These are phyloP conservation scores for Creontiades dilutus DNA, from an alignment of 2,888 invertebrate species.

Conservation along the genomic window DNA sequence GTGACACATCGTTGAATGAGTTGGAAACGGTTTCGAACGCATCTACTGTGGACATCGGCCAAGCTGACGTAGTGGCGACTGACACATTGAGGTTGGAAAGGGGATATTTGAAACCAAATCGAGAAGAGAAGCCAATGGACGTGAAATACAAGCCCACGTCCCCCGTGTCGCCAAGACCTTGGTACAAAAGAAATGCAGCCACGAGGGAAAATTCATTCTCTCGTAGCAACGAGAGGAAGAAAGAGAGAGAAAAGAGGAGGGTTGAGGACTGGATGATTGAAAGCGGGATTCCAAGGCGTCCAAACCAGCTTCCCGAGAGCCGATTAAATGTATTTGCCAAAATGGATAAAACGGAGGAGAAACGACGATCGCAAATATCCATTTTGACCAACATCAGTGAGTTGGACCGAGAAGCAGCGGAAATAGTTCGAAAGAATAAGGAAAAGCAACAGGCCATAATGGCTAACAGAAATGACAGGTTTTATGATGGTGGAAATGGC, in stretches of 20 bases:
- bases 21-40: slow-evolving; percentile 71
- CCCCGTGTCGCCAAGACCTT: slow-evolving; percentile 82
- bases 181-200: slow-evolving; percentile 82
- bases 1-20: slow-evolving; percentile 66
- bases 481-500: slow-evolving; percentile 75
- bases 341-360: slow-evolving; percentile 78
- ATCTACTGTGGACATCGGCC: slow-evolving; percentile 73
- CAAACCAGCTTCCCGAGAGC: slow-evolving; percentile 72
- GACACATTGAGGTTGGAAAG: slow-evolving; percentile 80
- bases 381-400: slow-evolving; percentile 88
- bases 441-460: slow-evolving; percentile 77
- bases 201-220: slow-evolving; percentile 71
- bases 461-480: slow-evolving; percentile 77
- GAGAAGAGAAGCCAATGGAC: slow-evolving; percentile 76
- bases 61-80: slow-evolving; percentile 69
- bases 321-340: slow-evolving; percentile 75
- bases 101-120: slow-evolving; percentile 79
- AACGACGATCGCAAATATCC: slow-evolving; percentile 82
- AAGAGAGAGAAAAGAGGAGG: slow-evolving; percentile 74
- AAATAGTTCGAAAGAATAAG: slow-evolving; percentile 84
- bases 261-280: slow-evolving; percentile 79
- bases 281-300: slow-evolving; percentile 75
- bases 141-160: slow-evolving; percentile 78
- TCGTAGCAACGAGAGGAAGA: slow-evolving; percentile 72
- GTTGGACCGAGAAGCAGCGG: slow-evolving; percentile 87